A percentile compares a stretch with the other conserved stretches of the same genome.
These are phyloP conservation scores for Polyodon spathula DNA, from an alignment of 2,113 vertebrate genomes.

Conservation along the genomic window DNA sequence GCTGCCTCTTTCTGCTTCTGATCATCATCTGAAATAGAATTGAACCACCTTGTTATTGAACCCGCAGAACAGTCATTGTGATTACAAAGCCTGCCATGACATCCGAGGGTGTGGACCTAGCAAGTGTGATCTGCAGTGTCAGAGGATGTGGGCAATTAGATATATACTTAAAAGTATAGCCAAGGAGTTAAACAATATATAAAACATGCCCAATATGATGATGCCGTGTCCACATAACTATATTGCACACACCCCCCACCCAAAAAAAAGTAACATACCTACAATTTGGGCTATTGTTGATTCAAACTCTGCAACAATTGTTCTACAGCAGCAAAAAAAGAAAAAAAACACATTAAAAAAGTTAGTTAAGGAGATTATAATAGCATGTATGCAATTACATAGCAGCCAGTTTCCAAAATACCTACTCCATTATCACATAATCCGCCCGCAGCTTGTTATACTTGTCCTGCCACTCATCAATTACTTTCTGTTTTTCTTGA, in stretches of 20 bases:
- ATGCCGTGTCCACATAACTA: no score
- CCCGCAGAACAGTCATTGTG: no score
- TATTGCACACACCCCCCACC: no score
- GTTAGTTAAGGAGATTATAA: background rate
- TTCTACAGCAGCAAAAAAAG: conserved; percentile 43
- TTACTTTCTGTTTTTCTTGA: conserved; percentile 41
- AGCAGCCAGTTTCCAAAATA: background rate
- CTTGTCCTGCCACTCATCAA: conserved; percentile 46
- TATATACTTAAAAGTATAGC: no score
- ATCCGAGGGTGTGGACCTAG: no score
- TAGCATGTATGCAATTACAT: background rate
- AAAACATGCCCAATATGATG: no score
- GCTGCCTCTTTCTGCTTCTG: conserved; percentile 58
- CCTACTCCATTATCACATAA: conserved; percentile 76
- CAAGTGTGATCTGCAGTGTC: no score
- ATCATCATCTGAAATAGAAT: conserved; percentile 51
- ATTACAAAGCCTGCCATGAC: no score
- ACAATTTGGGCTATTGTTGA: conserved; percentile 59
- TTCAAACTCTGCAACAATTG: conserved; percentile 76
- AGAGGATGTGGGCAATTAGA: no score
- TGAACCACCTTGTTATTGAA: no score
- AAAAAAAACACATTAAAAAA: background rate
- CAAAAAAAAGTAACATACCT: conserved; percentile 46
- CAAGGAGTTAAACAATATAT: no score
- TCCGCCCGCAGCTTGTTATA: conserved; percentile 49